phyloP scores from a whole-genome alignment of 2,113 vertebrate genomes.

The Lathamus discolor region DNA sequence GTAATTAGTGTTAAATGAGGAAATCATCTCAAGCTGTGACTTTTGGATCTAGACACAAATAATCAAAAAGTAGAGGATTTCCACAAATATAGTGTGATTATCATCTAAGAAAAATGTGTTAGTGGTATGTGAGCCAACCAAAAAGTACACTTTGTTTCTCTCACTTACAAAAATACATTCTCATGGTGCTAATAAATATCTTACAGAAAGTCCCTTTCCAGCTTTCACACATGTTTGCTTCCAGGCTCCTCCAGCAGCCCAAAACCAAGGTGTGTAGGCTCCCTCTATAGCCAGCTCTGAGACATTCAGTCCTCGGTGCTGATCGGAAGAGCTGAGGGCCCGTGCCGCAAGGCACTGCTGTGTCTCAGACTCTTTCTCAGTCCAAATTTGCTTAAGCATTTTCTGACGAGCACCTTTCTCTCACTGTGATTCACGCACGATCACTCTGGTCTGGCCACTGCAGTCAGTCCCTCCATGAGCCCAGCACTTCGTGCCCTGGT shows the following conservation, averaged over 20 bases:
- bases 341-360: not conserved
- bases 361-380: not conserved
- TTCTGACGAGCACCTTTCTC: not conserved
- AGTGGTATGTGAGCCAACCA: not conserved
- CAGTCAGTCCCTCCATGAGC: not conserved
- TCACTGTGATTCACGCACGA: accelerated
- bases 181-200: not conserved
- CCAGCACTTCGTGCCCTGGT: not conserved
- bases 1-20: not conserved
- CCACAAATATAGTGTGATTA: not conserved
- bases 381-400: not conserved
- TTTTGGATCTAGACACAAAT: not conserved
- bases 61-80: not conserved
- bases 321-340: not conserved
- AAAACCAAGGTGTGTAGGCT: not conserved
- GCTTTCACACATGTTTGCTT: not conserved
- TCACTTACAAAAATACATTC: not conserved
- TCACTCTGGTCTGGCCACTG: not conserved
- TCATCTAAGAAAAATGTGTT: constrained; percentile 22
- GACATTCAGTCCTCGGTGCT: not conserved
- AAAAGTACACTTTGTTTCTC: constrained; percentile 25
- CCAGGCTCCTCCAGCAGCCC: not conserved
- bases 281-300: constrained; percentile 25
- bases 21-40: constrained; percentile 25
- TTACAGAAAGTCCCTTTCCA: not conserved